Evolutionary conservation across 2,797 vertebrate genomes (phyloP).

Genomic region (Kryptolebias ocellatus): DNA sequence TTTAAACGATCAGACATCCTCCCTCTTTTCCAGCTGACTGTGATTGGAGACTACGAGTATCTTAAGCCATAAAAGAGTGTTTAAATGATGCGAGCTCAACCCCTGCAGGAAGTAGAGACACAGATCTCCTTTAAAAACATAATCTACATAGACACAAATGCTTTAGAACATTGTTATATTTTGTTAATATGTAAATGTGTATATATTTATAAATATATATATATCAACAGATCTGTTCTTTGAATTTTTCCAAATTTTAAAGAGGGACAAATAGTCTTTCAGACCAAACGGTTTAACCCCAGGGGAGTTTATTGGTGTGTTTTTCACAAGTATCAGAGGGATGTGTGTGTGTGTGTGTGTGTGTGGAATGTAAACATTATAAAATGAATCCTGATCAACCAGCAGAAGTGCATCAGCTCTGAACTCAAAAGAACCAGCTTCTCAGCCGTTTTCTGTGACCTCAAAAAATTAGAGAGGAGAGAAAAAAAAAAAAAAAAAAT

Average conservation of each 20-base stretch:
- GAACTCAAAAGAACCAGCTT: slow-evolving; percentile 70
- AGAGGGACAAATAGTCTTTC: slow-evolving; percentile 58
- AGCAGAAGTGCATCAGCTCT: slow-evolving; percentile 74
- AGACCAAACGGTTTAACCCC: slow-evolving; percentile 59
- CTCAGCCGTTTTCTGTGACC: slow-evolving; percentile 59
- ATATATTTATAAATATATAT: slow-evolving; percentile 87
- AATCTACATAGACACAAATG: slow-evolving; percentile 59
- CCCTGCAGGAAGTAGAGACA: slow-evolving; percentile 53
- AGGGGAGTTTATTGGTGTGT: slow-evolving; percentile 40
- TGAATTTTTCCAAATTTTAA: slow-evolving; percentile 70
- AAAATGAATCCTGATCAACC: slow-evolving; percentile 58
- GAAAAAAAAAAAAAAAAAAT: slow-evolving; percentile 32
- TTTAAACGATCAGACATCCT: slow-evolving; percentile 15
- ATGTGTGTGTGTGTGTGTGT: neutral
- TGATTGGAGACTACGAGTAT: slow-evolving; percentile 62
- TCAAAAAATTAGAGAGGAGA: slow-evolving; percentile 32
- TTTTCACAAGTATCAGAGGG: slow-evolving; percentile 4
- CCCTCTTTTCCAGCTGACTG: slow-evolving; percentile 48
- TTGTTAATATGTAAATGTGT: slow-evolving; percentile 90
- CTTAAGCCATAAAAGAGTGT: slow-evolving; percentile 79
- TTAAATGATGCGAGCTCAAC: slow-evolving; percentile 40
- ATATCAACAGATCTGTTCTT: slow-evolving; percentile 78
- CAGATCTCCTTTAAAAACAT: slow-evolving; percentile 44
- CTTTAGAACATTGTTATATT: slow-evolving; percentile 85
- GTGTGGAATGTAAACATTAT: slow-evolving; percentile 40